phyloP scores from a whole-genome alignment of 2,888 invertebrate species.

The Aricia artaxerxes region DNA sequence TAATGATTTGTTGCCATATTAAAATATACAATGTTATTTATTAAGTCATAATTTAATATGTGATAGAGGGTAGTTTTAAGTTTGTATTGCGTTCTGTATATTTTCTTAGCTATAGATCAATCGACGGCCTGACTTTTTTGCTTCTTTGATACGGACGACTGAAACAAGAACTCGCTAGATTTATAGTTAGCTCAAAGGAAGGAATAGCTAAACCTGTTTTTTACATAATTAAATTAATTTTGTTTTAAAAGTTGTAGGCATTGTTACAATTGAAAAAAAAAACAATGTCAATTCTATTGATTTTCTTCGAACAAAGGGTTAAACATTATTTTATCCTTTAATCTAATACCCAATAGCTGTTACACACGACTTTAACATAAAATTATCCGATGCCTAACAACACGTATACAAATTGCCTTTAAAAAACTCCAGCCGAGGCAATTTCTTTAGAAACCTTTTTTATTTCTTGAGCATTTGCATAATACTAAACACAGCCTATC shows the following conservation, averaged over 20 bases:
- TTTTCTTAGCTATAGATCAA: background rate
- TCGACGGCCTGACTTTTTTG: background rate
- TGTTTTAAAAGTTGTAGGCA: background rate
- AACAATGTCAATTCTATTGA: background rate
- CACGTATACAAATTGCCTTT: conserved; percentile 12
- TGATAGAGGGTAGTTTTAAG: conserved; percentile 68
- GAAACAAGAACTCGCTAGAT: background rate
- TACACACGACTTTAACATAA: background rate
- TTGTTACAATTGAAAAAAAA: background rate
- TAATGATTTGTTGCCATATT: conserved; percentile 80
- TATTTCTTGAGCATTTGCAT: background rate
- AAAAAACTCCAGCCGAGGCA: background rate
- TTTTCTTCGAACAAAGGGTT: background rate
- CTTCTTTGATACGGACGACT: conserved; percentile 24
- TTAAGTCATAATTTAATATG: conserved; percentile 76
- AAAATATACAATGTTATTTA: conserved; percentile 75
- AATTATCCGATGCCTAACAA: background rate
- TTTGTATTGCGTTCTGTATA: conserved; percentile 42
- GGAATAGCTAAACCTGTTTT: too few species aligned
- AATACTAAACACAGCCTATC: conserved; percentile 20
- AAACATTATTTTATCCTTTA: background rate
- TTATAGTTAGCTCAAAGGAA: background rate
- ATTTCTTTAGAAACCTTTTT: conserved; percentile 2
- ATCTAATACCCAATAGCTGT: background rate
- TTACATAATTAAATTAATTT: background rate